phyloP scores from a whole-genome alignment of 1,140 invertebrate genomes.

The Lucilia sericata region DNA sequence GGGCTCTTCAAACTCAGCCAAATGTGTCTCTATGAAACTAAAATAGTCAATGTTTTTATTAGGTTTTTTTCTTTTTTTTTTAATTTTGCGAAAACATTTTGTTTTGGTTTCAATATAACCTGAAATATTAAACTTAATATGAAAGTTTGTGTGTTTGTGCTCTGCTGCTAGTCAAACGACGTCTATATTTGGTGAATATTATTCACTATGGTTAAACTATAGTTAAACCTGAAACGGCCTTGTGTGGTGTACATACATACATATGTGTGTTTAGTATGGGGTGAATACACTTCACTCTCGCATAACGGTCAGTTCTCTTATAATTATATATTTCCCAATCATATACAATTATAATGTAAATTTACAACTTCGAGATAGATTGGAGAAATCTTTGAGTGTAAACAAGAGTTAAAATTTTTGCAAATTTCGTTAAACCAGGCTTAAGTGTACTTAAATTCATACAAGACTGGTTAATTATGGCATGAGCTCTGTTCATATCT shows the following conservation, averaged over 20 bases:
- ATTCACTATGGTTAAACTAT: no score
- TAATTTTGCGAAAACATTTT: background rate
- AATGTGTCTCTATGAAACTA: background rate
- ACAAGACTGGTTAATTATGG: constrained; percentile 19
- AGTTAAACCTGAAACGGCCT: constrained; percentile 4
- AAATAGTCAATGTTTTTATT: background rate
- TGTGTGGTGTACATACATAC: background rate
- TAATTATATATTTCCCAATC: no score
- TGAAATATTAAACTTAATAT: background rate
- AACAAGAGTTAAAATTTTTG: no score
- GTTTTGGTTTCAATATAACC: background rate
- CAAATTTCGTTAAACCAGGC: no score
- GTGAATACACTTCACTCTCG: no score
- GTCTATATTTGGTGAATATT: background rate
- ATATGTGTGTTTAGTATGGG: no score
- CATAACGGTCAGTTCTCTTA: no score
- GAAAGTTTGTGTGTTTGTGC: background rate
- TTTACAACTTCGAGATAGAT: no score
- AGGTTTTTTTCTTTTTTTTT: no score
- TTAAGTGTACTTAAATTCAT: background rate
- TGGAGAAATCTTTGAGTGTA: no score
- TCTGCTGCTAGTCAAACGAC: background rate
- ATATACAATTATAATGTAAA: no score
- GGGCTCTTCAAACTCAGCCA: no score
- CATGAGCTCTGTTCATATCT: background rate